Percentiles rank a stretch among this genome's conserved stretches.
Conservation (phyloP, 2,797 vertebrate species). For the Darevskia mixta region DNA sequence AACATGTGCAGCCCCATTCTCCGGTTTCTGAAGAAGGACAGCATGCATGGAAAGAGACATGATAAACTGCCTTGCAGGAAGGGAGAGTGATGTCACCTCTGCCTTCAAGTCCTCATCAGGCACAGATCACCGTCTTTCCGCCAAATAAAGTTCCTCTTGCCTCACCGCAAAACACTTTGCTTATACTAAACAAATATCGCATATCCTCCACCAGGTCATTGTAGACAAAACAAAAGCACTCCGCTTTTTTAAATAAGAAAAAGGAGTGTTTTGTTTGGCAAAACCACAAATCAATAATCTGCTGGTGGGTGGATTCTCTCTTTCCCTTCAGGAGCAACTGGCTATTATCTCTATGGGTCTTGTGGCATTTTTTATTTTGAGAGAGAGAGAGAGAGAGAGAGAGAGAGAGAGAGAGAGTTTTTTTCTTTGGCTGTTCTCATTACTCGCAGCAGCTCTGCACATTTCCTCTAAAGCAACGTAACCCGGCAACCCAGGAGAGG, state of each 20-base stretch:
- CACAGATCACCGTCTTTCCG: background rate
- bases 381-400: background rate
- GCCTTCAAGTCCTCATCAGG: background rate
- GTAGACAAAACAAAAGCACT: constrained; percentile 23
- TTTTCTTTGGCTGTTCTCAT: constrained; percentile 72
- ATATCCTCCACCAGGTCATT: background rate
- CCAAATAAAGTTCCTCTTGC: background rate
- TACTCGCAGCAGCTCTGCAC: constrained; percentile 68
- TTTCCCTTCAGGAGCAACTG: constrained; percentile 66
- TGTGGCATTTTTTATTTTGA: constrained; percentile 44
- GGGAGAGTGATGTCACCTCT: background rate
- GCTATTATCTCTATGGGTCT: constrained; percentile 73
- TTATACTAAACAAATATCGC: constrained; percentile 10
- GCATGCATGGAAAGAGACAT: background rate
- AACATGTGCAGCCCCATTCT: background rate
- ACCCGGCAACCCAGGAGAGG: constrained; percentile 75
- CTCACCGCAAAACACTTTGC: background rate
- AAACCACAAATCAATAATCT: constrained; percentile 73
- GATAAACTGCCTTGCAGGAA: background rate
- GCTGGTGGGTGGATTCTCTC: constrained; percentile 56
- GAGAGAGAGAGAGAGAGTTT: no score
- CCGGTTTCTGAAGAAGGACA: background rate
- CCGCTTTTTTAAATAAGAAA: constrained; percentile 5
- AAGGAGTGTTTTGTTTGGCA: constrained; percentile 71
- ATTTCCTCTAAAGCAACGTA: constrained; percentile 74